Conservation (phyloP, 2,888 invertebrate species). For the Xanthia icteritia region DNA sequence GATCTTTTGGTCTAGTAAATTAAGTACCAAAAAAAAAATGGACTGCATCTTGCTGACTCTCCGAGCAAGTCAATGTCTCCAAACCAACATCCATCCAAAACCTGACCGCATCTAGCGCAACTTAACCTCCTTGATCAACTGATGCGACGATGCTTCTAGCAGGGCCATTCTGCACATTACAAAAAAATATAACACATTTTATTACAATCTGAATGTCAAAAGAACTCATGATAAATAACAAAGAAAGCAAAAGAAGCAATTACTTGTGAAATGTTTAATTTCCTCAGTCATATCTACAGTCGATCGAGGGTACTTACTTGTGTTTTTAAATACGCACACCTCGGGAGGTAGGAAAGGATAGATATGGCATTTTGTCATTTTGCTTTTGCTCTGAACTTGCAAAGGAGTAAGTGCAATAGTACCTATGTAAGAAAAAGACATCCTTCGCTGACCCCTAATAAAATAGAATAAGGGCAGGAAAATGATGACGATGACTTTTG, state of each 20-base stretch:
- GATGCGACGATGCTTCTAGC: neutral
- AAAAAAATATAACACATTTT: conserved; percentile 13
- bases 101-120: neutral
- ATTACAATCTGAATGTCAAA: conserved; percentile 44
- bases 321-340: conserved; percentile 73
- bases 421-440: no score
- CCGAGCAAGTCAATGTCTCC: neutral
- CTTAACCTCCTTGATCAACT: neutral
- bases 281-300: conserved; percentile 75
- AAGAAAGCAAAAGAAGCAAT: conserved; percentile 68
- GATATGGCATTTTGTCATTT: conserved; percentile 53
- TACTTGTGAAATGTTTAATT: conserved; percentile 76
- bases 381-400: neutral
- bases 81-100: neutral
- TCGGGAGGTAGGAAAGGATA: conserved; percentile 30
- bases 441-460: no score
- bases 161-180: neutral
- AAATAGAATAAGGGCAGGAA: no score
- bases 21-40: neutral
- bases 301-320: conserved; percentile 76
- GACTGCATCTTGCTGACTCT: neutral
- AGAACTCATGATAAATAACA: conserved; percentile 56
- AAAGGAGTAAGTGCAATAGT: no score
- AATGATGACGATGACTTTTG: no score
- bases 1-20: neutral